Evolutionary conservation across 2,888 invertebrate species (phyloP), one percentile per base, ranked within the genome.

Genomic region (Noctua janthe): DNA sequence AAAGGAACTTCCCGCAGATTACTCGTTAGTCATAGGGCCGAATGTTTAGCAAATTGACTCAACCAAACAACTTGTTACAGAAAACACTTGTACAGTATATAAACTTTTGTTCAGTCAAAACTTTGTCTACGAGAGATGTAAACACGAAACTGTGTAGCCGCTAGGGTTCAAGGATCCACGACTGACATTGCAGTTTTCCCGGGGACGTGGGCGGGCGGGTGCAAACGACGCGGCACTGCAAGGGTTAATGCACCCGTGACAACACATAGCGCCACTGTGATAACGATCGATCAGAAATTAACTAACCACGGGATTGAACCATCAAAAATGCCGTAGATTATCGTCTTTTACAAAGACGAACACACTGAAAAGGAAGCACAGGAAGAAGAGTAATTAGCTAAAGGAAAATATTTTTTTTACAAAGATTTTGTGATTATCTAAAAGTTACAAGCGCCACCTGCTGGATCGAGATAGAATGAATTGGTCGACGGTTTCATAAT

Each of bases 181-280:
- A 88, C 84, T 90, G 93, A 92, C 93, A 92, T 93, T 94, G 93
- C 91, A 89, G 90, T 90, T 92, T 91, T 91, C 84, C 86, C 88
- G 82, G 84, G 85, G 86, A 91, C 84, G 94, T 93, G 91, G 94
- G 94, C 92, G 94, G 93, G 93, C 92, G 92, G 92, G 88, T 89
- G 87, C 86, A 85, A 84, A 83, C 89, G 89, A 87, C 91, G 91
- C 90, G 91, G 88, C 88, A 88, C 87, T 92, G 93, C 92, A 92
- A 76, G 91, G 95, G 94, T 93, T 93, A 94, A 91, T 95, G 95
- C 94, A 95, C 96, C 90, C 91, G 91, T 94, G 93, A 95, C 95
- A 94, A 94, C 94, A 94, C 72, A n/a, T 80, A 87, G 81, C 91
- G 90, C 90, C 88, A 86, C 87, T 72, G 70, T 85, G 88, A 91